Base-by-base conservation (phyloP, 2,113 vertebrate species). In the Misgurnus mizolepis region DNA sequence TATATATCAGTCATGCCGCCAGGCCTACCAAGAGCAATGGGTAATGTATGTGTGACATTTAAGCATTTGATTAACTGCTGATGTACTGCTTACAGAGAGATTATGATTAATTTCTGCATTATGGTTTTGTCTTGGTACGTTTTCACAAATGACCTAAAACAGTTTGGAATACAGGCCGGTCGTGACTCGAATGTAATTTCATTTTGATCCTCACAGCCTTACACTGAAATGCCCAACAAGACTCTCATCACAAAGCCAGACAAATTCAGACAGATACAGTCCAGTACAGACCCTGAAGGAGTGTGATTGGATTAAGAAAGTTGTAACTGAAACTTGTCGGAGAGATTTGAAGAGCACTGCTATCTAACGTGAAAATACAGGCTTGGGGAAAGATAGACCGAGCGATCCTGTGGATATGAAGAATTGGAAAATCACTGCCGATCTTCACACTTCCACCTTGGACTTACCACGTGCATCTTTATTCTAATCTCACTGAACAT, bases 211-310 rank as follows among this genome's bases (percentile, higher is more conserved):
- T 3, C 1, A 73, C 17, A 17, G 2, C 15, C 69, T 53, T 53
- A 2, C 39, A 2, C 69, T 39, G 49, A 75, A 15, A 27, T 49
- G 43, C 74, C 43, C 22, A 12, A 55, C 45, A 65, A 34, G 27
- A 66, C 34, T 67, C 27, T 65, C 34, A 39, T 27, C 61, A 14
- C 27, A 15, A 39, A 64, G 61, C 14, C 62, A 47, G 73, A 50
- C 73, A 67, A 65, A 77, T 55, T 55, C 58, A 34, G 73, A 65
- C 27, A 66, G 61, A 64, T 39, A 53, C 10, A 77, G 62, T 77
- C 62, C 47, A 55, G 7, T 39, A 12, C 43, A 64, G 4, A 75
- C 72, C 56, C 72, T 34, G 41, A 62, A 74, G 41, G 45, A 12
- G 43, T 22, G 27, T 64, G 73, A 64, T 64, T 41, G 43, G 60